A percentile compares a stretch with the other conserved stretches of the same genome.
Evolutionary conservation across 1,140 invertebrate genomes (phyloP).

Genomic region (Globodera ellingtonae): DNA sequence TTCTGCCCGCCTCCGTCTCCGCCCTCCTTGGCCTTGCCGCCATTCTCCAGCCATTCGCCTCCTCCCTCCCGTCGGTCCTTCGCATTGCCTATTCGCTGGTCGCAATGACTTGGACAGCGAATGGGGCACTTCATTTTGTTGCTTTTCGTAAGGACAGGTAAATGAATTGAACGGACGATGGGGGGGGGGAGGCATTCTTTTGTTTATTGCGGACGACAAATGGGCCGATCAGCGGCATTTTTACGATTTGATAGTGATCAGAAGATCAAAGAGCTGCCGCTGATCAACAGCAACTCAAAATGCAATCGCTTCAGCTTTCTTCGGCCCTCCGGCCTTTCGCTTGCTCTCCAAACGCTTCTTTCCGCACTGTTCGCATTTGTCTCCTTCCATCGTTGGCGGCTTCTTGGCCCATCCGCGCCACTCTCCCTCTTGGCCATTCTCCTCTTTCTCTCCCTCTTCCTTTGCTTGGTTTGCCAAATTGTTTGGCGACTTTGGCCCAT

Average conservation of each 20-base stretch:
- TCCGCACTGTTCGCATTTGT: neutral
- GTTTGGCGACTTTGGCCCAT: neutral
- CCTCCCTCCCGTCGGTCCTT: neutral
- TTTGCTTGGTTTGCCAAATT: neutral
- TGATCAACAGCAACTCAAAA: neutral
- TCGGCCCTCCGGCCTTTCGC: neutral
- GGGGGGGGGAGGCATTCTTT: neutral
- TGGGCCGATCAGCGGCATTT: too few species aligned
- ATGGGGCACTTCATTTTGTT: neutral
- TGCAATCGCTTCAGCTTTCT: neutral
- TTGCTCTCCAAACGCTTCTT: neutral
- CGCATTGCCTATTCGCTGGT: conserved; percentile 2
- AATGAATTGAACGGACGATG: neutral
- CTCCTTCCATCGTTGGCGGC: neutral
- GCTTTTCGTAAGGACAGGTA: neutral
- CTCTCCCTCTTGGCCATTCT: neutral
- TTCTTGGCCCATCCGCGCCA: neutral
- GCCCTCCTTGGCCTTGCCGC: neutral
- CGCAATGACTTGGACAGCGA: neutral
- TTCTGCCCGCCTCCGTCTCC: neutral
- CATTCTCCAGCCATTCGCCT: neutral
- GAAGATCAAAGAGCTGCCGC: too few species aligned
- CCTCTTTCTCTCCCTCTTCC: neutral
- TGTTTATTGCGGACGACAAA: neutral
- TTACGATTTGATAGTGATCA: too few species aligned